Evolutionary conservation across 1,140 invertebrate species (phyloP), one percentile per base, ranked within the genome.

Genomic region (Gryllus bimaculatus): DNA sequence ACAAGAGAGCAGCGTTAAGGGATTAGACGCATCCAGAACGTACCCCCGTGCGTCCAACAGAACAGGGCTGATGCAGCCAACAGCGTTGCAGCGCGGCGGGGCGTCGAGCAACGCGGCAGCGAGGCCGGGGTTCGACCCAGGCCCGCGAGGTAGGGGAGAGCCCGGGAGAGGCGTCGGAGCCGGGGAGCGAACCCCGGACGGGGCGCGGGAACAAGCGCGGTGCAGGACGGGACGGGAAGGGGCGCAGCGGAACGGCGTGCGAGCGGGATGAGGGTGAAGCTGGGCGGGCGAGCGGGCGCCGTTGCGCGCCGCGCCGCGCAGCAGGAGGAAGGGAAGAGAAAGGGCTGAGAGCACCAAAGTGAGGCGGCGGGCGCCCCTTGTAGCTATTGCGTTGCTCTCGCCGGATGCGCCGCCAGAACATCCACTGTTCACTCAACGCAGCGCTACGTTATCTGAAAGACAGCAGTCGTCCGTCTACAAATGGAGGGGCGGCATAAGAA

Each of bases 291-390:
- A 82, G 77, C 80, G 78, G 82, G 77, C 81, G 82, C 83, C 83
- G 84, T 83, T 84, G 83, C 82, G 84, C 86, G 83, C 84, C 84
- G 84, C 83, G 85, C 86, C 85, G 86, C 85, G 86, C 86, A 85
- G 86, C 85, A 86, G 84, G 83, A 83, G 84, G 84, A 39, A 48
- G 77, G 82, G 85, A 83, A 83, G 66, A 76, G 75, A 78, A 80
- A 78, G 80, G 74, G 77, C 78, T 75, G n/a, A 74, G 81, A 39
- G 26, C 26, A 39, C 26, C 26, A 39, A 39, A 39, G 26, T 39
- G 26, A 39, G 26, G 26, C 26, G 26, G 26, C 26, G 26, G 26
- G 26, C 26, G 26, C 26, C 26, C 26, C 26, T 39, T 39, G 26
- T 39, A 39, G 26, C 26, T 39, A 39, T 39, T 39, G 26, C 26